Conservation (phyloP, 1,140 invertebrate genomes). For the Microplitis demolitor region DNA sequence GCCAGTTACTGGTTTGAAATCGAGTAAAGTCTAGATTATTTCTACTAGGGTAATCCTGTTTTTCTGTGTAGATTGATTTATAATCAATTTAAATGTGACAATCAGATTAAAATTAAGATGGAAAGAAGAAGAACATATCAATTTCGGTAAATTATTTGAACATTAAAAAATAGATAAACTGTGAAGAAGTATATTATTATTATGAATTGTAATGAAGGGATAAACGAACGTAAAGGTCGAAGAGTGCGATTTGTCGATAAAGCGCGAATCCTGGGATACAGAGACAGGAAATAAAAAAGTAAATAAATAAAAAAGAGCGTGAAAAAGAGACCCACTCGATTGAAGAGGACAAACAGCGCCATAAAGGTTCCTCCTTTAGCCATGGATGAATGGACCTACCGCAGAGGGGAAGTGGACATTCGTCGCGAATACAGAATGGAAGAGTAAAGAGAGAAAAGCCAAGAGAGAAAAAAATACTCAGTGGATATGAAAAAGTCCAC, state of each 20-base stretch:
- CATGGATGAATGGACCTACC: constrained; percentile 43
- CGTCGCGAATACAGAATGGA: constrained; percentile 11
- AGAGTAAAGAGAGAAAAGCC: constrained; percentile 16
- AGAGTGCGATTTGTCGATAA: constrained; percentile 21
- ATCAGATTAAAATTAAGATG: too few species aligned
- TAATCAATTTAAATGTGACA: too few species aligned
- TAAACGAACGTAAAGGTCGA: constrained; percentile 18
- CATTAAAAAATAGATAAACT: background rate
- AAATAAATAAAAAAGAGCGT: constrained; percentile 28
- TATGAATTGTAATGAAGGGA: background rate
- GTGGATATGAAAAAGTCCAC: constrained; percentile 40
- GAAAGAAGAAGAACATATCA: too few species aligned
- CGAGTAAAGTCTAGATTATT: too few species aligned
- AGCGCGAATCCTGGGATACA: constrained; percentile 1
- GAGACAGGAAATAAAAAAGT: constrained; percentile 21
- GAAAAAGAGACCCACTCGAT: constrained; percentile 49
- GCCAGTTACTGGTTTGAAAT: too few species aligned
- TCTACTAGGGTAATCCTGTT: too few species aligned
- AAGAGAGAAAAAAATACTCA: constrained; percentile 24
- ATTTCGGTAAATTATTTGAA: too few species aligned
- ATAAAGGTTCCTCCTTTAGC: constrained; percentile 42
- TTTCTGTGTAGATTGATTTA: too few species aligned
- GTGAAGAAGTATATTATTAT: too few species aligned
- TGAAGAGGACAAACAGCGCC: constrained; percentile 48
- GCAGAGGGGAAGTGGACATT: constrained; percentile 41